Base-by-base conservation (phyloP, 1,140 invertebrate species). In the Yoshiicerus persimilis region DNA sequence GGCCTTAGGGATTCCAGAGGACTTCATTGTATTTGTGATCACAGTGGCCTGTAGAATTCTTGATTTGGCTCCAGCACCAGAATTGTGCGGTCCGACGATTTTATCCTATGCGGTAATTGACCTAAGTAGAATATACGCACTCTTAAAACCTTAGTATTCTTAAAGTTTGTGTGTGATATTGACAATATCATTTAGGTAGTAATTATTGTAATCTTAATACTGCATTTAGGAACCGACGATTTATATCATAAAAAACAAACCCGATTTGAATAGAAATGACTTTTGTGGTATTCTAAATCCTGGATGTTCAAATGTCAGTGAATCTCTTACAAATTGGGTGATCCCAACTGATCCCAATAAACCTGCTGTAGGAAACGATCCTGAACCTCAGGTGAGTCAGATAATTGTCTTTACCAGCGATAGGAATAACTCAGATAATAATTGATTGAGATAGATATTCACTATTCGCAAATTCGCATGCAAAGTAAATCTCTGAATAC, bases 381-480 rank as follows among this genome's bases (percentile, higher is more conserved):
- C 41, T 27, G 84, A 64, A 27, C 27, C 88, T 5, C 36, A 64
- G 11, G 87, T 89, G 86, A 9, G 1, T 47, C 34, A 77, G 5
- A n/a, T 6, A 2, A n/a, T 94, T 32, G 93, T 93, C 6, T 93
- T 94, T 89, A 93, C 93, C 23, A 93, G 94, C 90, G 92, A 92
- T 36, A 93, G 94, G 91, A 92, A 92, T 20, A 91, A 93, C 6
- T 94, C 94, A 89, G n/a, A n/a, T n/a, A n/a, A n/a, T n/a, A n/a
- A n/a, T 87, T 88, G 20, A 91, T 91, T 88, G 93, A 93, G n/a
- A 91, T 92, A 64, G 89, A 91, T 56, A 91, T 92, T 27, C 92
- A 93, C 47, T 94, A 93, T 89, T 89, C 91, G 92, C 80, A 93
- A 93, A 1, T 90, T 93, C 10, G 27, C 66, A 83, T n/a, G 4